A percentile compares a stretch with the other conserved stretches of the same genome.
These are phyloP conservation scores for Calliphora vicina DNA, from an alignment of 1,140 invertebrate genomes.

Conservation along the genomic window DNA sequence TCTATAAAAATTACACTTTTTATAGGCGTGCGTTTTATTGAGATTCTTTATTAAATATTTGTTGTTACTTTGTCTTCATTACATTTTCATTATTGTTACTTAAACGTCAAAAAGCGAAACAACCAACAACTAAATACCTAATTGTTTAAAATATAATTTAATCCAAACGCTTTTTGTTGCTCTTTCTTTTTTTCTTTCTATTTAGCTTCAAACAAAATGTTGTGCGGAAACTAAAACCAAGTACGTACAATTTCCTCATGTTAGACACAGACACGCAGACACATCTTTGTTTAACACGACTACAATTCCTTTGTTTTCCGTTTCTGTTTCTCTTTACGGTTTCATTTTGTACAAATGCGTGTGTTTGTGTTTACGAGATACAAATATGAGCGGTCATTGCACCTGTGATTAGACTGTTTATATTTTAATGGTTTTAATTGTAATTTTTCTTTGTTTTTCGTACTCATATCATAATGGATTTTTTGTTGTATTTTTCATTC, in stretches of 20 bases:
- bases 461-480: neutral
- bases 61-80: no score
- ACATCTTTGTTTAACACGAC: neutral
- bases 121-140: no score
- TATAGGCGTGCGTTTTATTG: no score
- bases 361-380: neutral
- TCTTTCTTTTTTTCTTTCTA: neutral
- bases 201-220: neutral
- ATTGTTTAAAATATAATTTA: neutral
- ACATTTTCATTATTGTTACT: no score
- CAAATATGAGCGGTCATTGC: neutral
- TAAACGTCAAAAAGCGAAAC: no score
- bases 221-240: neutral
- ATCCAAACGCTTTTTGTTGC: neutral
- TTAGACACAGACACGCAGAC: neutral
- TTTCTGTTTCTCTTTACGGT: neutral
- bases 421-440: neutral
- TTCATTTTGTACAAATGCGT: neutral
- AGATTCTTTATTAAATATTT: no score
- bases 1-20: no score
- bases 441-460: neutral
- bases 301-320: neutral
- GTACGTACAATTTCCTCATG: neutral
- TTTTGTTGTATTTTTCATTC: neutral
- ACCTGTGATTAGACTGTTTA: neutral